Percentiles rank a stretch among this genome's conserved stretches.
These are phyloP conservation scores for Dryoscopus gambensis DNA, from an alignment of 2,113 vertebrate genomes.

Conservation along the genomic window DNA sequence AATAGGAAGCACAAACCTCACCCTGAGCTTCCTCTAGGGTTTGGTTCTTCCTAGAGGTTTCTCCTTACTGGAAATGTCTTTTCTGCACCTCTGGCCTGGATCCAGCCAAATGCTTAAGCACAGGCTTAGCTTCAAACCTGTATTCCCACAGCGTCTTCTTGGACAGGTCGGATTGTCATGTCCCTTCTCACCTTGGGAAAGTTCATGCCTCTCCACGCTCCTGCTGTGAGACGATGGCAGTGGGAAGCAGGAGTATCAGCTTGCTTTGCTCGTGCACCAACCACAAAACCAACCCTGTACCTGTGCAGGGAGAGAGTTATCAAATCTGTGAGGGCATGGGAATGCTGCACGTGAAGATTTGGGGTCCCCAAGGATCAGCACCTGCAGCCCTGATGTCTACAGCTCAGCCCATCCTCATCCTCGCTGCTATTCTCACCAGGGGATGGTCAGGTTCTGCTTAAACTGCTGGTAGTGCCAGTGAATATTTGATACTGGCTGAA, in stretches of 20 bases:
- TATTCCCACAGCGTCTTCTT: not conserved
- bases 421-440: not conserved
- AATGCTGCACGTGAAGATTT: not conserved
- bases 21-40: conserved; percentile 45
- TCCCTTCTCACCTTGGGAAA: not conserved
- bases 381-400: not conserved
- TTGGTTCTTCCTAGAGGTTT: conserved; percentile 58
- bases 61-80: conserved; percentile 21
- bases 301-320: not conserved
- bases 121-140: not conserved
- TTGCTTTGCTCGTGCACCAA: not conserved
- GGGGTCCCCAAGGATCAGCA: not conserved
- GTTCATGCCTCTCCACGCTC: fast-evolving
- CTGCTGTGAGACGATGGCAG: not conserved
- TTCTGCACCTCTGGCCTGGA: not conserved
- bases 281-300: not conserved
- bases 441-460: not conserved
- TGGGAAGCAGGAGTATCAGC: not conserved
- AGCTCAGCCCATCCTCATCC: not conserved
- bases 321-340: not conserved
- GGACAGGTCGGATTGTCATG: not conserved
- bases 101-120: not conserved
- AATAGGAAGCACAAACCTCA: conserved; percentile 45
- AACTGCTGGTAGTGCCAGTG: not conserved
- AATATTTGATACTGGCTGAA: not conserved